These are phyloP conservation scores for Cephalopterus ornatus DNA, from an alignment of 2,113 vertebrate species.

Conservation along the genomic window DNA sequence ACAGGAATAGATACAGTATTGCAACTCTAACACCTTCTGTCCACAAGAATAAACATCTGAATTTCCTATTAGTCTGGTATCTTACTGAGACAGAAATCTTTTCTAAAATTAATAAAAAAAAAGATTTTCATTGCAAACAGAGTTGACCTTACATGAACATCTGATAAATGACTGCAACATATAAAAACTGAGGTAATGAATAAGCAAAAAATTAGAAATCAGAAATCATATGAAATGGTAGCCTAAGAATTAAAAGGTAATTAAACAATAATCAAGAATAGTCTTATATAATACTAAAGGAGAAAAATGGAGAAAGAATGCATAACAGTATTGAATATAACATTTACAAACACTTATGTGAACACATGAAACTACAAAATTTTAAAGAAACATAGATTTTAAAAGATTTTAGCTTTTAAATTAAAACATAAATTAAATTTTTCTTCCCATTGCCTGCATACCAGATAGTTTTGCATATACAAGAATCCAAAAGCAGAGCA, in stretches of 20 bases:
- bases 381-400: neutral
- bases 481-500: neutral
- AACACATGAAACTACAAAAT: neutral
- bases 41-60: neutral
- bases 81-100: neutral
- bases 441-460: neutral
- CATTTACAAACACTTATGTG: neutral
- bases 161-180: neutral
- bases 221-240: neutral
- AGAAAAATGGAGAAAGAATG: neutral
- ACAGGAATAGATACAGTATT: neutral
- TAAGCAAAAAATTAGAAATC: neutral
- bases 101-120: neutral
- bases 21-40: neutral
- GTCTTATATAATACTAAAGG: neutral
- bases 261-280: neutral
- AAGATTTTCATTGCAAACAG: neutral
- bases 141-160: neutral
- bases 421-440: neutral
- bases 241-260: neutral
- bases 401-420: neutral
- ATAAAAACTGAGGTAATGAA: neutral
- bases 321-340: neutral
- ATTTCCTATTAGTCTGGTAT: neutral
- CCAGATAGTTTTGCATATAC: neutral